Evolutionary conservation across 2,113 vertebrate genomes (phyloP), one percentile per base, ranked within the genome.

Genomic region (Poecile atricapillus): DNA sequence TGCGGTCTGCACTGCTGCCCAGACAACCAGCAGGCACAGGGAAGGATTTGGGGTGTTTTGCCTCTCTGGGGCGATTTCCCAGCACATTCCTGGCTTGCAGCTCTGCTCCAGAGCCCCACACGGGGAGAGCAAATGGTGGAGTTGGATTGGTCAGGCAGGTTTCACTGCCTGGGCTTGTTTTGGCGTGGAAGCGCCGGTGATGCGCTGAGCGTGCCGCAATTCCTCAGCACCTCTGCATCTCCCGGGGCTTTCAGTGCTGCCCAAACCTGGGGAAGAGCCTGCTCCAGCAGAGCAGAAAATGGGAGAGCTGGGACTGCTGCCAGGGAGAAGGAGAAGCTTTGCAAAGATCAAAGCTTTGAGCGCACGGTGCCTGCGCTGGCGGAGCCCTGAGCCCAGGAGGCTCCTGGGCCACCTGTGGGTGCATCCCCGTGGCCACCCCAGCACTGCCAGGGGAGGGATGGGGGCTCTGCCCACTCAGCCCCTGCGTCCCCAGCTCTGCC

Each of bases 141-240:
- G 35, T 3, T 37, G 41, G 13, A 2, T 62, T 33, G 14, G 8
- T 31, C 68, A 7, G 0, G 4, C 15, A 37, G 68, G 41, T 68
- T 49, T 24, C 47, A 0, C n/a, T 37, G 53, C 23, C 52, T 21
- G 55, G 55, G 31, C 19, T 18, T 47, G 27, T 13, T 43, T 18
- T 15, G 68, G 56, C 0, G 2, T 33, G 75, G 21, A 53, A 31
- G 47, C 3, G 0, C 31, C 1, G 0, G 43, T 5, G n/a, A n/a
- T 62, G 56, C 13, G 41, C 70, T 11, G 47, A 62, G 55, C 0
- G 5, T 63, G 41, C 49, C 0, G 2, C 37, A 15, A 4, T 56
- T 90, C 49, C 80, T 70, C 50, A 43, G 49, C 64, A 35, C 59
- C 46, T 60, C 59, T 41, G 39, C 53, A 7, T n/a, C 69, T 69